These are phyloP conservation scores for Ammodytes dubius DNA, from an alignment of 2,113 vertebrate species.

Conservation along the genomic window DNA sequence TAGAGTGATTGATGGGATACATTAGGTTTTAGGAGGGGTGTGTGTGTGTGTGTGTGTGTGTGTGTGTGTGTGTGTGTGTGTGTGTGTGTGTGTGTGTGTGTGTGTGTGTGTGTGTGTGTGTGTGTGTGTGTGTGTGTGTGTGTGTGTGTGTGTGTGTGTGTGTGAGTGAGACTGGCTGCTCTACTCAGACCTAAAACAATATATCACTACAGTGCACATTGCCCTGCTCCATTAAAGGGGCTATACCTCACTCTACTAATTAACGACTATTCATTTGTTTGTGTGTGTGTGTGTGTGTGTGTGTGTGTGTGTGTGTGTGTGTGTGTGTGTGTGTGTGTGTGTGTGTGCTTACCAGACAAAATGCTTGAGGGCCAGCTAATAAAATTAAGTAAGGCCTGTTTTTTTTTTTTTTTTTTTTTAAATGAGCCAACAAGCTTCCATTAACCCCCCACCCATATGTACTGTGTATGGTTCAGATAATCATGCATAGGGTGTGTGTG, in stretches of 20 bases:
- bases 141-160: too few relatives aligned
- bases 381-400: conserved; percentile 37
- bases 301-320: conserved; percentile 3
- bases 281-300: conserved; percentile 10
- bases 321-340: background rate
- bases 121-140: too few relatives aligned
- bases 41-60: too few relatives aligned
- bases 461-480: background rate
- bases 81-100: too few relatives aligned
- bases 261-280: conserved; percentile 49
- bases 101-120: too few relatives aligned
- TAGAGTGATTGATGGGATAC: conserved; percentile 60
- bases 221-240: conserved; percentile 55
- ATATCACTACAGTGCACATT: conserved; percentile 37
- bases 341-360: background rate
- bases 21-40: conserved; percentile 51
- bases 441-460: background rate
- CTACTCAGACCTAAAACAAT: conserved; percentile 44
- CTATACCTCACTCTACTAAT: conserved; percentile 64
- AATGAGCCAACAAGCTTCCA: conserved; percentile 20
- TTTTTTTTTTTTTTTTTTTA: background rate
- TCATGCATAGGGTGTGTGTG: too few relatives aligned
- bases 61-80: too few relatives aligned
- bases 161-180: background rate
- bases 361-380: conserved; percentile 23